phyloP scores from a whole-genome alignment of 2,113 vertebrate species.

The Acinonyx jubatus region DNA sequence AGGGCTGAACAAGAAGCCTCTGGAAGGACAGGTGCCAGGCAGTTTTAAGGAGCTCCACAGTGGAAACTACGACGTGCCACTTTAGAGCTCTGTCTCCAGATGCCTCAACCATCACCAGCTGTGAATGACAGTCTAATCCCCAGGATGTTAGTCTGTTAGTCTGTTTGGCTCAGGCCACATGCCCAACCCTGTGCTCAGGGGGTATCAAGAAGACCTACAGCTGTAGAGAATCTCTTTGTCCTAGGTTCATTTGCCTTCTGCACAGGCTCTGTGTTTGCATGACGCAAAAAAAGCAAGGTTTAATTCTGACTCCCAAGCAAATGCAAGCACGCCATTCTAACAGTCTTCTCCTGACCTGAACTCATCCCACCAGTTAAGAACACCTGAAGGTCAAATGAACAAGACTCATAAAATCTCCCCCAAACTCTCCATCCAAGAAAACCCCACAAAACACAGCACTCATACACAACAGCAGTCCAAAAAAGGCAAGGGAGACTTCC shows the following conservation, averaged over 20 bases:
- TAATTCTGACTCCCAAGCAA: conserved; percentile 30
- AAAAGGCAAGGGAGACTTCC: background rate
- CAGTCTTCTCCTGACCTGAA: background rate
- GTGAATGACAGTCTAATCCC: background rate
- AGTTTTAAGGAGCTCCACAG: background rate
- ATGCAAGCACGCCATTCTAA: background rate
- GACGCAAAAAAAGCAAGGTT: conserved; percentile 18
- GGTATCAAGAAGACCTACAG: background rate
- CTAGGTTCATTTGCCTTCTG: conserved; percentile 15
- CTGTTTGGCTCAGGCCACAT: background rate
- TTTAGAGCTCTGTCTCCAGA: background rate
- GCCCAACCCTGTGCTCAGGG: background rate
- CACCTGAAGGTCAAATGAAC: background rate
- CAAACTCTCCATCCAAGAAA: background rate
- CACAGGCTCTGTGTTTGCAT: background rate
- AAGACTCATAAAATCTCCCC: background rate
- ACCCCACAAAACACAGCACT: background rate
- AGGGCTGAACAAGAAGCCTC: background rate
- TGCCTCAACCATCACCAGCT: background rate
- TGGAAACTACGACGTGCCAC: background rate
- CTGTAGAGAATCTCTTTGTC: background rate
- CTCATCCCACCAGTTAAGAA: background rate
- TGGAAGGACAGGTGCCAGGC: background rate
- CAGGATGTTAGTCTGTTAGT: background rate
- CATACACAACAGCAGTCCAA: background rate